Evolutionary conservation across 2,797 vertebrate species (phyloP).

Genomic region (Hippopotamyrus pictus): DNA sequence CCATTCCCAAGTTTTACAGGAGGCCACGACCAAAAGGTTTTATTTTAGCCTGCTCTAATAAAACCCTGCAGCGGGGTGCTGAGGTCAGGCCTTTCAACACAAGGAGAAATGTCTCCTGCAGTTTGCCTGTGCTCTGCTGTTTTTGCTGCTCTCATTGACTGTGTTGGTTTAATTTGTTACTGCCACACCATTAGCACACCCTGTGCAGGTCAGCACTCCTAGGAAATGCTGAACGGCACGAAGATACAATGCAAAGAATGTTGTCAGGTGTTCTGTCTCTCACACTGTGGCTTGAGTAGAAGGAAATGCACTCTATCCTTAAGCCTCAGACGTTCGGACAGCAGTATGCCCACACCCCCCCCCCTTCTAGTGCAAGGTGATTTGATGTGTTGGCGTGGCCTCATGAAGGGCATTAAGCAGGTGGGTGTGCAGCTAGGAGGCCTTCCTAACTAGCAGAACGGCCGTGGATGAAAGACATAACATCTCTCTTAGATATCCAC

Average conservation of each 20-base stretch:
- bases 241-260: slow-evolving; percentile 62
- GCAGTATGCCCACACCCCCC: slow-evolving; percentile 62
- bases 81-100: slow-evolving; percentile 77
- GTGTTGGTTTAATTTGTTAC: slow-evolving; percentile 67
- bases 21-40: slow-evolving; percentile 63
- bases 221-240: slow-evolving; percentile 64
- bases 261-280: slow-evolving; percentile 64
- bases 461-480: not conserved
- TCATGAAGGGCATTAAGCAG: not conserved
- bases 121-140: slow-evolving; percentile 59
- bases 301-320: slow-evolving; percentile 77
- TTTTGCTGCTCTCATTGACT: slow-evolving; percentile 52
- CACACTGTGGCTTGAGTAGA: slow-evolving; percentile 62
- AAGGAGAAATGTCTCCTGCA: slow-evolving; percentile 64
- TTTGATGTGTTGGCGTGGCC: slow-evolving; percentile 6
- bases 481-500: not conserved
- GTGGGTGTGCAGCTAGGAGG: slow-evolving; percentile 17
- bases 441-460: not conserved
- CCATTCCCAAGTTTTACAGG: slow-evolving; percentile 61
- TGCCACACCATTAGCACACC: slow-evolving; percentile 54
- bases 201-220: slow-evolving; percentile 58
- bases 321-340: slow-evolving; percentile 63
- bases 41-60: slow-evolving; percentile 69
- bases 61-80: slow-evolving; percentile 69
- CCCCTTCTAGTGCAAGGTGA: slow-evolving; percentile 20